These are phyloP conservation scores for Indri indri DNA, from an alignment of 2,113 vertebrate species.

Conservation along the genomic window DNA sequence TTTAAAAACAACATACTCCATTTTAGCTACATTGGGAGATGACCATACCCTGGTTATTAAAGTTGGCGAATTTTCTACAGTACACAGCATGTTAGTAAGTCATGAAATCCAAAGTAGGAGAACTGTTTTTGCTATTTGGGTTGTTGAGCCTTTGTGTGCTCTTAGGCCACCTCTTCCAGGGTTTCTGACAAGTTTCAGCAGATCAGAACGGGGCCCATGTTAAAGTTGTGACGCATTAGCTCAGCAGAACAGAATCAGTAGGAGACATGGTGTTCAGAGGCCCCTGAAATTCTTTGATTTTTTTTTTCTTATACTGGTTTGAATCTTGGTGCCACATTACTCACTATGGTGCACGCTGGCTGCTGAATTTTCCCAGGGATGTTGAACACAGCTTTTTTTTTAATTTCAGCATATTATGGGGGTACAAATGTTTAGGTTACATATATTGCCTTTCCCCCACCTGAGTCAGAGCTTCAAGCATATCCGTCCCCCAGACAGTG, in stretches of 20 bases:
- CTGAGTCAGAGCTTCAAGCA: no score
- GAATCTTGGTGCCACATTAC: conserved; percentile 29
- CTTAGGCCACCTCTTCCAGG: not conserved
- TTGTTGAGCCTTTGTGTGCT: conserved; percentile 27
- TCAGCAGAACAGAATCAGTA: not conserved
- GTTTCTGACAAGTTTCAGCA: conserved; percentile 5
- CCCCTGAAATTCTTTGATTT: not conserved
- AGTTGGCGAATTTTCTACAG: not conserved
- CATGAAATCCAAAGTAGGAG: conserved; percentile 11
- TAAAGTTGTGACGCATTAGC: not conserved
- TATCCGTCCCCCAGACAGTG: no score
- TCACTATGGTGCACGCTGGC: conserved; percentile 29
- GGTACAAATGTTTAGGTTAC: no score
- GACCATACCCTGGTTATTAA: not conserved
- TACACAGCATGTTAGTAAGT: not conserved
- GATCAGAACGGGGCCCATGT: not conserved
- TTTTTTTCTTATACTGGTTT: conserved; percentile 39
- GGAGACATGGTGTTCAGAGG: not conserved
- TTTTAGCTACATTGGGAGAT: not conserved
- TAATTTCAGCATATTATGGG: no score
- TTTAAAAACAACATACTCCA: not conserved
- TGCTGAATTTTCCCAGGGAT: conserved; percentile 50
- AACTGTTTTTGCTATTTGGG: conserved; percentile 33
- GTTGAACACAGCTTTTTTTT: conserved; percentile 8
- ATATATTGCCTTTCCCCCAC: no score